phyloP scores from a whole-genome alignment of 2,888 invertebrate species.

The Mantis religiosa region DNA sequence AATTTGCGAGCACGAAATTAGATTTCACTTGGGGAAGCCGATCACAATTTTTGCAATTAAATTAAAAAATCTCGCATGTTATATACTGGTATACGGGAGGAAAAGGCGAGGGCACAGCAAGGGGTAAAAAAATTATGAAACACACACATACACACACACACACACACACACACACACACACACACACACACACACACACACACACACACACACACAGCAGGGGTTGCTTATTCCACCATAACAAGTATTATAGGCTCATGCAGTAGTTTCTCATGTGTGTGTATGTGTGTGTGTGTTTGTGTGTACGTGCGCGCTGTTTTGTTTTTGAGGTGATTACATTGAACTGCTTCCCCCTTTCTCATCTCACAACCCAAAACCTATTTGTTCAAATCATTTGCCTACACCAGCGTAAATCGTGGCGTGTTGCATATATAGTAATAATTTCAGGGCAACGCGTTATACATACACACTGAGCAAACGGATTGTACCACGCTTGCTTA shows the following conservation, averaged over 20 bases:
- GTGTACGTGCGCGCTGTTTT: background rate
- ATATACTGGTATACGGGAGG: background rate
- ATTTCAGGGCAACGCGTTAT: background rate
- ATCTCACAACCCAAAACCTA: background rate
- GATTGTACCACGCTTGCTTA: background rate
- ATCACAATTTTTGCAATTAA: slow-evolving; percentile 13
- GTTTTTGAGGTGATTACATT: background rate
- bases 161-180: background rate
- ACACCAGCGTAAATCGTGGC: background rate
- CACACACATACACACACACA: no score
- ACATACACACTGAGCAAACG: background rate
- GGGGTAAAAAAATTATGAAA: background rate
- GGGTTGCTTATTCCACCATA: background rate
- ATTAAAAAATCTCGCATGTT: slow-evolving; percentile 6
- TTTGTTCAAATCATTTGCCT: background rate
- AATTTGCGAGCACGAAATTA: slow-evolving; percentile 8
- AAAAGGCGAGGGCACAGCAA: background rate
- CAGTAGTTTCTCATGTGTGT: background rate
- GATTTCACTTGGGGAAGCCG: slow-evolving; percentile 12
- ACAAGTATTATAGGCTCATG: background rate
- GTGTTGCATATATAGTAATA: background rate
- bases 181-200: background rate
- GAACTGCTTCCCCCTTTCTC: background rate
- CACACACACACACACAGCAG: background rate
- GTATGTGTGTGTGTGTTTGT: background rate